Conservation (phyloP, 2,113 vertebrate species). For the Edolisoma coerulescens region DNA sequence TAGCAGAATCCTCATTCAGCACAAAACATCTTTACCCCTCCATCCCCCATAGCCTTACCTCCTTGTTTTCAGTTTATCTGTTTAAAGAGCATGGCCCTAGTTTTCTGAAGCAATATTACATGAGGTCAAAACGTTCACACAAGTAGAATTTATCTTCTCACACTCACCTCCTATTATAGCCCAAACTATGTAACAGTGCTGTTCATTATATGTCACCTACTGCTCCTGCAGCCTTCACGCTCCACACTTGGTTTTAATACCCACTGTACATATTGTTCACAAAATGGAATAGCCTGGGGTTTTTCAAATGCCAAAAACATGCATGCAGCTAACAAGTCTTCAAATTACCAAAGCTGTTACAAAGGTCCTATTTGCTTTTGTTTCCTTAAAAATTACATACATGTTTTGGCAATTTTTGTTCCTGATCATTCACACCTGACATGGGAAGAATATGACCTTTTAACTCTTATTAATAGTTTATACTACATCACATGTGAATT, state of each 20-base stretch:
- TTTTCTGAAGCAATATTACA: background rate
- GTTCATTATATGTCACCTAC: background rate
- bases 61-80: background rate
- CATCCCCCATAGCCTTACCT: background rate
- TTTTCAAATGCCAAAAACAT: background rate
- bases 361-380: background rate
- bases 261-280: background rate
- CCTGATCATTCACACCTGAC: background rate
- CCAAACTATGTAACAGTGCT: background rate
- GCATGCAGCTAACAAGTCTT: background rate
- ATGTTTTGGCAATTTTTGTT: background rate
- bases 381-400: background rate
- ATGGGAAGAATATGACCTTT: background rate
- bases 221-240: background rate
- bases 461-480: constrained; percentile 17
- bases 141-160: background rate
- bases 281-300: background rate
- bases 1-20: background rate
- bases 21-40: background rate
- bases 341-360: background rate
- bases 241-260: background rate
- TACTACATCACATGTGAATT: constrained; percentile 6
- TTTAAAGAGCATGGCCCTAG: background rate
- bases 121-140: background rate
- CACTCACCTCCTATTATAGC: background rate